Percentiles rank a stretch among this genome's conserved stretches.
phyloP scores from a whole-genome alignment of 2,113 vertebrate species.

The Notarius quadriscutis region DNA sequence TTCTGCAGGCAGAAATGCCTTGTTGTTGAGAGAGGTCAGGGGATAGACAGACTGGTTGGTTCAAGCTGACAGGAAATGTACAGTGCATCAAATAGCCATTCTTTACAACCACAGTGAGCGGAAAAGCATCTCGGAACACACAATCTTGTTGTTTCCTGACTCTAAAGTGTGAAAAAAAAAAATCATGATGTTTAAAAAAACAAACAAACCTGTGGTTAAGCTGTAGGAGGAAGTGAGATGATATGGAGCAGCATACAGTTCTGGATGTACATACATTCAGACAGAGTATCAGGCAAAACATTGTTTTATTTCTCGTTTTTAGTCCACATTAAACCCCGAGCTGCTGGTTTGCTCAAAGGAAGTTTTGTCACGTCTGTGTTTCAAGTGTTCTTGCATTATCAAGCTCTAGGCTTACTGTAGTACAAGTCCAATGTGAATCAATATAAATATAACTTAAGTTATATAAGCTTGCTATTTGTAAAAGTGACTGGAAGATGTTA shows the following conservation, averaged over 20 bases:
- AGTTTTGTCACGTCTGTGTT: conserved; percentile 6
- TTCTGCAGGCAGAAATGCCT: background rate
- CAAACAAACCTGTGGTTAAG: conserved; percentile 14
- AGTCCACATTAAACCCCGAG: background rate
- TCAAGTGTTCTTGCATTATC: conserved; percentile 10
- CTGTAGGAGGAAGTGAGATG: conserved; percentile 36
- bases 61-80: background rate
- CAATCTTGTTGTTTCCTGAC: background rate
- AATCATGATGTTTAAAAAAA: background rate
- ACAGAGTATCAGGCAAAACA: background rate
- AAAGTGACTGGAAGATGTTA: background rate
- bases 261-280: background rate
- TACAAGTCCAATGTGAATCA: background rate
- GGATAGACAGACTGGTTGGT: background rate
- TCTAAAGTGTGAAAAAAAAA: background rate
- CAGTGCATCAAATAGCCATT: background rate
- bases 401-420: background rate
- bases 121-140: background rate
- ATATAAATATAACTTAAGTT: background rate
- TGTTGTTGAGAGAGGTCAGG: background rate
- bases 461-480: conserved; percentile 40
- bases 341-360: conserved; percentile 18
- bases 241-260: background rate
- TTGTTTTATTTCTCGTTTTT: conserved; percentile 7
- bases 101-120: background rate